phyloP scores from a whole-genome alignment of 1,140 invertebrate genomes.

The Aricia agestis region DNA sequence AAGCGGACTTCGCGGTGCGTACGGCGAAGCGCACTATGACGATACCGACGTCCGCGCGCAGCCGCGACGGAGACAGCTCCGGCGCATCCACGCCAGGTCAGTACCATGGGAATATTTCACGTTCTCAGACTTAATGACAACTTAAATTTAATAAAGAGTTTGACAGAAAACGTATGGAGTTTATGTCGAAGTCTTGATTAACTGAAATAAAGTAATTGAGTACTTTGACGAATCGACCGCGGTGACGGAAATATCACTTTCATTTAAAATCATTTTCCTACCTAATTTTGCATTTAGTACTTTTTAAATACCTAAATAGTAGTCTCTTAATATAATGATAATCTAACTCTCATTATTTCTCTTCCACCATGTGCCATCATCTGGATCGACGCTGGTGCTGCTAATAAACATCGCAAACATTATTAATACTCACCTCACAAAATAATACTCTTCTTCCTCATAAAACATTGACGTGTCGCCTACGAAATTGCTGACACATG shows the following conservation, averaged over 20 bases:
- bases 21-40: conserved; percentile 51
- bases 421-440: conserved; percentile 5
- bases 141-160: too few species aligned
- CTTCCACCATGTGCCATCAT: conserved; percentile 30
- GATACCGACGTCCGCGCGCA: conserved; percentile 43
- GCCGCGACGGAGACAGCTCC: conserved; percentile 48
- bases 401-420: conserved; percentile 25
- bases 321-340: background rate
- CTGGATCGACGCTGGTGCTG: conserved; percentile 19
- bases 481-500: background rate
- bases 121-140: too few species aligned
- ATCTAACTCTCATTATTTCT: conserved; percentile 30
- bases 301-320: background rate
- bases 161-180: too few species aligned
- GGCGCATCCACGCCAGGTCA: conserved; percentile 60
- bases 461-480: background rate
- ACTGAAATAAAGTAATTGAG: too few species aligned
- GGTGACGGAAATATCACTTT: too few species aligned
- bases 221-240: too few species aligned
- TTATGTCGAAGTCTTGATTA: too few species aligned
- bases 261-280: background rate
- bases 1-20: conserved; percentile 53
- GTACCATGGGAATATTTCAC: conserved; percentile 7
- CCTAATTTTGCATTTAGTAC: background rate
- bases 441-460: background rate